A percentile compares a stretch with the other conserved stretches of the same genome.
phyloP scores from a whole-genome alignment of 2,113 vertebrate species.

The Leuciscus idus region DNA sequence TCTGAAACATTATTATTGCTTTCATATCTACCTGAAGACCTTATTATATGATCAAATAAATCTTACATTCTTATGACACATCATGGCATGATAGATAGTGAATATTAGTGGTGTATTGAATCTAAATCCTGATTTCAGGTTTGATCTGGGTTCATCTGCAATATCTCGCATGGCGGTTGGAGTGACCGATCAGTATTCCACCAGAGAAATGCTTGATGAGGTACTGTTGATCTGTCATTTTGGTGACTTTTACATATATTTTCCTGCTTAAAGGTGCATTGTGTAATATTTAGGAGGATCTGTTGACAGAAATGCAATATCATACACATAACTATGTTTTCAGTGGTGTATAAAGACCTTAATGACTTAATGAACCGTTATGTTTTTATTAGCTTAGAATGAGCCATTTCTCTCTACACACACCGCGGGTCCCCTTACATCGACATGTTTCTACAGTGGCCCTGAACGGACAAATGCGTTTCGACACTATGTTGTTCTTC shows the following conservation, averaged over 20 bases:
- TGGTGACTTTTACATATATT: background rate
- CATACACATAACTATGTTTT: too few species aligned
- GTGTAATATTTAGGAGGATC: too few species aligned
- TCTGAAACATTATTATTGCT: background rate
- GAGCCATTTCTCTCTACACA: too few species aligned
- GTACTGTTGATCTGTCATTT: slow-evolving; percentile 61
- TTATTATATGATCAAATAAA: background rate
- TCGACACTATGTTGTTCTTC: too few species aligned
- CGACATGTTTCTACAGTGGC: too few species aligned
- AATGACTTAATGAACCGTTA: too few species aligned
- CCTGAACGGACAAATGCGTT: too few species aligned
- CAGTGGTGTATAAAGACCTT: too few species aligned
- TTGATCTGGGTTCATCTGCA: slow-evolving; percentile 82
- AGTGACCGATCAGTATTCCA: slow-evolving; percentile 84
- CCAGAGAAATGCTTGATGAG: slow-evolving; percentile 80
- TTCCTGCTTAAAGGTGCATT: background rate
- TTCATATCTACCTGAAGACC: background rate
- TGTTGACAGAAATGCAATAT: too few species aligned
- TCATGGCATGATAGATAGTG: background rate
- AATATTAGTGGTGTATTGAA: background rate
- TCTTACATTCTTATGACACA: background rate
- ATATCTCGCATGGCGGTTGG: slow-evolving; percentile 76
- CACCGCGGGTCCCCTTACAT: too few species aligned
- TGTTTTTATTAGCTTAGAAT: too few species aligned
- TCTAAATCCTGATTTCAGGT: slow-evolving; percentile 71